phyloP scores from a whole-genome alignment of 2,797 vertebrate genomes.

The Eulemur rubriventer region DNA sequence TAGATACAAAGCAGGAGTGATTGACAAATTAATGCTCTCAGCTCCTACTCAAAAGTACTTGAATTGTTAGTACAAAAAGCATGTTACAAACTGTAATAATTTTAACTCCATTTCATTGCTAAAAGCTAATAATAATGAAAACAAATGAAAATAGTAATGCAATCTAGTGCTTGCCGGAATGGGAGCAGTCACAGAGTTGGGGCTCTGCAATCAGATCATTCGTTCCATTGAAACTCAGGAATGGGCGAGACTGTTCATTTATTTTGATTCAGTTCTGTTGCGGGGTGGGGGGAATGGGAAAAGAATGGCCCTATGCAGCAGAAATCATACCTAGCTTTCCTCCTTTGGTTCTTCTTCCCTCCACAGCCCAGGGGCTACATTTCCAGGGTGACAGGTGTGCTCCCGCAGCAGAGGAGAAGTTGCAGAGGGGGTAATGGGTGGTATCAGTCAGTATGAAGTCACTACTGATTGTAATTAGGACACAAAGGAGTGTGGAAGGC shows the following conservation, averaged over 20 bases:
- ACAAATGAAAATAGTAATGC: slow-evolving; percentile 79
- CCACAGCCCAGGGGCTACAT: background rate
- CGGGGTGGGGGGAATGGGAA: background rate
- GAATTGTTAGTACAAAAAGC: slow-evolving; percentile 79
- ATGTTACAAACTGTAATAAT: slow-evolving; percentile 76
- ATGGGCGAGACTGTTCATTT: slow-evolving; percentile 59
- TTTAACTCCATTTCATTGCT: slow-evolving; percentile 79
- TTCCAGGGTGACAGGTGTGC: background rate
- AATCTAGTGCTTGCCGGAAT: slow-evolving; percentile 65
- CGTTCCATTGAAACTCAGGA: slow-evolving; percentile 72
- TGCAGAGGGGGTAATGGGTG: background rate
- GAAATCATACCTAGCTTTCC: slow-evolving; percentile 51
- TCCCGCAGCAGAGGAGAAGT: background rate
- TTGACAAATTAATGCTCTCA: slow-evolving; percentile 83
- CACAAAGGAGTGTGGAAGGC: slow-evolving; percentile 48
- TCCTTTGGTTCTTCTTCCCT: background rate
- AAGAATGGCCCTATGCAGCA: background rate
- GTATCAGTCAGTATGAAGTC: background rate
- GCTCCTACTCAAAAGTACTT: slow-evolving; percentile 71
- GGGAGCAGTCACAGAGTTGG: slow-evolving; percentile 67
- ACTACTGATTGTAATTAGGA: slow-evolving; percentile 49
- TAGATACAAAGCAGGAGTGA: slow-evolving; percentile 76
- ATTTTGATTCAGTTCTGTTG: slow-evolving; percentile 64
- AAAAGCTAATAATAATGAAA: slow-evolving; percentile 81
- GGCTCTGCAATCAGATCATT: slow-evolving; percentile 70